Conservation (phyloP, 2,797 vertebrate species). For the Urocyon cinereoargenteus region DNA sequence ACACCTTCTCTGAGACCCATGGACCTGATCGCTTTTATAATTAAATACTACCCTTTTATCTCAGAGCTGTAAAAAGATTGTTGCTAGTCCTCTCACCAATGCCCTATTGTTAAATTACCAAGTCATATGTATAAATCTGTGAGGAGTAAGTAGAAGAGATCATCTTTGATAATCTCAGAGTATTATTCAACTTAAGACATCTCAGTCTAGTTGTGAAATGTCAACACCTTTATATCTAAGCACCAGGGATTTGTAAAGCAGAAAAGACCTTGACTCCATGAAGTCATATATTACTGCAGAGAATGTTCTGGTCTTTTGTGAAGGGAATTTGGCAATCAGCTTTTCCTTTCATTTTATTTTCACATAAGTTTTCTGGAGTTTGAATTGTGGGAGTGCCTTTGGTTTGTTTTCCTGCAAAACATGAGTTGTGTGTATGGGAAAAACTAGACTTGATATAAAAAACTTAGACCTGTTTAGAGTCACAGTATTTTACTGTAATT, state of each 20-base stretch:
- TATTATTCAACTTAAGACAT: constrained; percentile 73
- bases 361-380: constrained; percentile 71
- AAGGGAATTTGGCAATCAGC: constrained; percentile 74
- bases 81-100: constrained; percentile 55
- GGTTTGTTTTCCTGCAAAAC: constrained; percentile 70
- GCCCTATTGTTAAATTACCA: constrained; percentile 62
- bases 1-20: neutral
- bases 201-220: constrained; percentile 76
- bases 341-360: constrained; percentile 73
- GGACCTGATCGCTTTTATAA: neutral
- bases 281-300: constrained; percentile 66
- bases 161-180: constrained; percentile 65
- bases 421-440: constrained; percentile 64
- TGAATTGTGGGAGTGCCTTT: constrained; percentile 65
- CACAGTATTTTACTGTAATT: constrained; percentile 73
- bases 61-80: constrained; percentile 39
- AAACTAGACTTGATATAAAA: constrained; percentile 69
- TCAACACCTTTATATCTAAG: constrained; percentile 77
- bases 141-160: constrained; percentile 67
- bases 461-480: constrained; percentile 48
- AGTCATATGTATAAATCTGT: constrained; percentile 61
- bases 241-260: constrained; percentile 71
- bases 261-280: constrained; percentile 56
- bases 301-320: constrained; percentile 54
- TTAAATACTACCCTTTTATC: neutral